Base-by-base conservation (phyloP, 2,888 invertebrate genomes). In the Abrostola tripartita region DNA sequence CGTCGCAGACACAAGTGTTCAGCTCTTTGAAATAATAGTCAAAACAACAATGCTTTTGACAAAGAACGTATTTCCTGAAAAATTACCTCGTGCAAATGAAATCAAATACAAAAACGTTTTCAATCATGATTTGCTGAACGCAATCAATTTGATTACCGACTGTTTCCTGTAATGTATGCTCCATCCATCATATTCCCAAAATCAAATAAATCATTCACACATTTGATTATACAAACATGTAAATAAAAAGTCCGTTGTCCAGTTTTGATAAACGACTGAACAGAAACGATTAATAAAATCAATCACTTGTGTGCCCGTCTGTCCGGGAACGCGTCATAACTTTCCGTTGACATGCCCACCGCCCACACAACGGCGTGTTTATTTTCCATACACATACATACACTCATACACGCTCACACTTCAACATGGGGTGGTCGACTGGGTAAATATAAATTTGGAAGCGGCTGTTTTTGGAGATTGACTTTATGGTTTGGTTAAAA, bases 261-360 rank as follows among this genome's bases (percentile, higher is more conserved):
- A 35, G 42, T 52, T 24, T 49, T 70, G 75, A 72, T 65, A 70
- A 72, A 72, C 74, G 65, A 65, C 58, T 58, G 7, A 58, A 74
- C 56, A 53, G 50, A 70, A 65, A 54, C 71, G 71, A 72, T 65
- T 72, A 61, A 55, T 61, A 58, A 71, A 60, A 75, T 75, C 71
- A 71, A 68, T 72, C 78, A 78, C 65, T 71, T 73, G 14, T 73
- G 75, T 54, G 51, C 41, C 14, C 57, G 59, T 55, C 56, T 70
- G 64, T 74, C 73, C 76, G 81, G 67, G 60, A 69, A 71, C 74
- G 81, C 81, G 73, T 71, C 66, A 76, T 78, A 79, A 80, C 65
- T 80, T 79, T 69, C 61, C 71, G 81, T 75, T 75, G 80, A 81
- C 80, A 80, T 59, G 75, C 59, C 75, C 81, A 68, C 75, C 81